Conservation (phyloP, 2,888 invertebrate species). For the Octonoba sinensis region DNA sequence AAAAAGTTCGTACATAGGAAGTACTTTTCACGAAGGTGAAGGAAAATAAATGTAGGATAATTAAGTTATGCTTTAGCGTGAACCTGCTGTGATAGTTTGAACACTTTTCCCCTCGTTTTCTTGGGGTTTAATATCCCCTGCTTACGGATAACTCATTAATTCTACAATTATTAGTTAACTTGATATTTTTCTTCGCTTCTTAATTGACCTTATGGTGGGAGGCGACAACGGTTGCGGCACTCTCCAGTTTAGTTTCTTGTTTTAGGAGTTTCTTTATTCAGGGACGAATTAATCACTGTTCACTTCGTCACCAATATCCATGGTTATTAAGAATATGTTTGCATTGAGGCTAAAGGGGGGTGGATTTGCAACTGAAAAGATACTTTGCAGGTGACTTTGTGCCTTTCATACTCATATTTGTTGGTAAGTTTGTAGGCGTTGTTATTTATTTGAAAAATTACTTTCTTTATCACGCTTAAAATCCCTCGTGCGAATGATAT, state of each 20-base stretch:
- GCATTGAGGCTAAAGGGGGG: no score
- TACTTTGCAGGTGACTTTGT: no score
- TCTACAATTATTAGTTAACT: slow-evolving; percentile 53
- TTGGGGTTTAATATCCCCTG: slow-evolving; percentile 39
- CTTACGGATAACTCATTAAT: slow-evolving; percentile 53
- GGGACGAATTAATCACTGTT: slow-evolving; percentile 28
- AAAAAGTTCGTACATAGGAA: slow-evolving; percentile 26
- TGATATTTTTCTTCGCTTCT: slow-evolving; percentile 41
- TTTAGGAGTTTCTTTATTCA: slow-evolving; percentile 21
- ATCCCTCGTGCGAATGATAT: no score
- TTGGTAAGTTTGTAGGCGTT: no score
- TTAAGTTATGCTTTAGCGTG: slow-evolving; percentile 40
- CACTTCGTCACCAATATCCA: slow-evolving; percentile 6
- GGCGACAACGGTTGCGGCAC: slow-evolving; percentile 18
- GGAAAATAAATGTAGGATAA: slow-evolving; percentile 54
- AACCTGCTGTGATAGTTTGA: slow-evolving; percentile 45
- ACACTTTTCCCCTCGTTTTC: slow-evolving; percentile 43
- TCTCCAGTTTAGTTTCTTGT: slow-evolving; percentile 27
- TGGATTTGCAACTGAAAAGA: no score
- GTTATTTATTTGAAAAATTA: no score
- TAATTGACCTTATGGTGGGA: slow-evolving; percentile 55
- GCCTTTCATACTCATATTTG: no score
- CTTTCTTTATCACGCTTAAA: no score
- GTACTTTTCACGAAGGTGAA: slow-evolving; percentile 32
- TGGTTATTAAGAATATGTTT: slow-evolving; percentile 6